Evolutionary conservation across 1,140 invertebrate genomes (phyloP), one percentile per base, ranked within the genome.

Genomic region (Trinorchestia longiramus): DNA sequence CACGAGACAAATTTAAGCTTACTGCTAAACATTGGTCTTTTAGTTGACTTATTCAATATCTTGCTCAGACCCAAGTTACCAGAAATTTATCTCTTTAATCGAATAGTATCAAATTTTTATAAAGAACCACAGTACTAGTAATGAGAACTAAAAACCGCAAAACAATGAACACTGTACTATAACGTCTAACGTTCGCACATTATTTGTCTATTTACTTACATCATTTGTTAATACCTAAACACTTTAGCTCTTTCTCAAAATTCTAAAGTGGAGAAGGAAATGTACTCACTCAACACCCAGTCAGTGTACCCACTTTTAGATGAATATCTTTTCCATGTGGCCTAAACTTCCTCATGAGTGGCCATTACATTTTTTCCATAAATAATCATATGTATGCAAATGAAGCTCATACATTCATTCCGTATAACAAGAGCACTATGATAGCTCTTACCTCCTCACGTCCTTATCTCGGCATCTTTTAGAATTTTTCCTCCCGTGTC

Each of bases 361-460:
- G 62, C 62, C 62, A 77, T 77, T 77, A 77, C 1, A 36, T 77
- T 77, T 77, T 77, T 77, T 19, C 62, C 88, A 90, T 90, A 90
- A 90, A 90, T 43, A 90, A 42, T 90, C 88, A 42, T 42, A 90
- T 28, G n/a, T 43, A 90, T 90, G 88, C 88, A 90, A 90, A 90
- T 90, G 88, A 36, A 90, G 88, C 88, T 42, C 43, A 17, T 36
- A 90, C 43, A 90, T 42, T 90, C 4, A 90, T 90, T 90, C 43
- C 88, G 43, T 17, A 36, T 90, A 90, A 90, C 88, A 90, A 90
- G 88, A 90, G 43, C 88, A 42, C 88, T 90, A 36, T 41, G 3
- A 41, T 28, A 90, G 15, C 36, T 90, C 36, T 90, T 77, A 77
- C 28, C 62, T 77, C 62, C 11, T 77, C 62, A 77, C 36, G 15